Evolutionary conservation across 2,888 invertebrate species (phyloP).

Genomic region (Dioctria linearis): DNA sequence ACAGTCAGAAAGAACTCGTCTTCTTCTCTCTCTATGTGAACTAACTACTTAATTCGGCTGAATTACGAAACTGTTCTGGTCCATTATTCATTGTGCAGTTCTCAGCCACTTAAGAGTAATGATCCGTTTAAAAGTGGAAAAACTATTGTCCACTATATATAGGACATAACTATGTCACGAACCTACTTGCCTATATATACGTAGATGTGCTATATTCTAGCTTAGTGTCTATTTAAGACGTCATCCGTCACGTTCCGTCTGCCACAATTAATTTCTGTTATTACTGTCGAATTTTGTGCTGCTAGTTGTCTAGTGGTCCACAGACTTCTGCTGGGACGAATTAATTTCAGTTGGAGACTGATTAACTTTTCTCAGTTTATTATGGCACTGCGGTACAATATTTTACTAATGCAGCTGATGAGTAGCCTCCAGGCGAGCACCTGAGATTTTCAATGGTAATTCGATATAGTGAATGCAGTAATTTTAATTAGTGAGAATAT

Average conservation of each 20-base stretch:
- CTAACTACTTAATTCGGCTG: slow-evolving; percentile 4
- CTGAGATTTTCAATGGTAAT: slow-evolving; percentile 42
- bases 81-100: slow-evolving; percentile 23
- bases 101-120: slow-evolving; percentile 5
- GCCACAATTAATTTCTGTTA: too few species aligned
- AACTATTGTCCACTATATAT: too few species aligned
- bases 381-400: too few species aligned
- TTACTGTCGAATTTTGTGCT: too few species aligned
- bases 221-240: too few species aligned
- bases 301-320: background rate
- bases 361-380: slow-evolving; percentile 26
- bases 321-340: background rate
- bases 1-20: slow-evolving; percentile 18
- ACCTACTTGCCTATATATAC: too few species aligned
- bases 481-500: slow-evolving; percentile 33
- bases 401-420: background rate
- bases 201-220: too few species aligned
- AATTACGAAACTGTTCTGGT: slow-evolving; percentile 12
- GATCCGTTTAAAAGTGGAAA: background rate
- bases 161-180: too few species aligned
- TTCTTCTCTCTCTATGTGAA: background rate
- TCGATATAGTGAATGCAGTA: slow-evolving; percentile 20
- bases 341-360: background rate
- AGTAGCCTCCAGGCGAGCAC: background rate
- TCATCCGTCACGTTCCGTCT: too few species aligned